Conservation (phyloP, 2,797 vertebrate species). For the Lutjanus campechanus region DNA sequence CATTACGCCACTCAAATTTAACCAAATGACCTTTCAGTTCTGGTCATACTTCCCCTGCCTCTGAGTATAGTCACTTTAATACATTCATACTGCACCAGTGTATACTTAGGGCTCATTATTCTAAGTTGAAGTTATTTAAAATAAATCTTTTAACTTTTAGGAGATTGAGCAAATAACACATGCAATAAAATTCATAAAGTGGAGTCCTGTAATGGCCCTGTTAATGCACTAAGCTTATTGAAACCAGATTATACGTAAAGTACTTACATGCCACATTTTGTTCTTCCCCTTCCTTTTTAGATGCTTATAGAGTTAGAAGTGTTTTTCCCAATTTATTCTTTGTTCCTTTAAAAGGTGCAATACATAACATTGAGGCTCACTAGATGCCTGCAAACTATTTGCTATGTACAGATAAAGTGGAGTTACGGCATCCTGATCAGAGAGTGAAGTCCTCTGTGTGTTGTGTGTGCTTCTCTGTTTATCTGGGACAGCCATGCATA, state of each 20-base stretch:
- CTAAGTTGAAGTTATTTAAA: not conserved
- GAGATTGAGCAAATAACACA: not conserved
- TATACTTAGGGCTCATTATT: not conserved
- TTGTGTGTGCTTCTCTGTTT: too few relatives aligned
- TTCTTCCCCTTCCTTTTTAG: not conserved
- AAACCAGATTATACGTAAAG: not conserved
- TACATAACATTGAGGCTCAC: too few relatives aligned
- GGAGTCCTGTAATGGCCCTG: not conserved
- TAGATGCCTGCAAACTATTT: too few relatives aligned
- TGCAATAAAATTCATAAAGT: not conserved
- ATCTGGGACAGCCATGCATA: too few relatives aligned
- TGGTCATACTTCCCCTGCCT: not conserved
- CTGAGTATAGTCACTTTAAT: not conserved
- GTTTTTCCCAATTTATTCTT: too few relatives aligned
- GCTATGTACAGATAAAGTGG: too few relatives aligned
- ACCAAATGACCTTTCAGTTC: not conserved
- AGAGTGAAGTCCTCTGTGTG: too few relatives aligned
- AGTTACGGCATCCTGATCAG: too few relatives aligned
- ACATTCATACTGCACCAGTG: not conserved
- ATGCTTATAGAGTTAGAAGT: too few relatives aligned
- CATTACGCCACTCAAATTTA: slow-evolving; percentile 9
- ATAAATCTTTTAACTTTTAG: not conserved
- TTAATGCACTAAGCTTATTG: not conserved
- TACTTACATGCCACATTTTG: not conserved
- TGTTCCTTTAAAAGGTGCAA: too few relatives aligned